Conservation (phyloP, 2,113 vertebrate species). For the Colinus virginianus region DNA sequence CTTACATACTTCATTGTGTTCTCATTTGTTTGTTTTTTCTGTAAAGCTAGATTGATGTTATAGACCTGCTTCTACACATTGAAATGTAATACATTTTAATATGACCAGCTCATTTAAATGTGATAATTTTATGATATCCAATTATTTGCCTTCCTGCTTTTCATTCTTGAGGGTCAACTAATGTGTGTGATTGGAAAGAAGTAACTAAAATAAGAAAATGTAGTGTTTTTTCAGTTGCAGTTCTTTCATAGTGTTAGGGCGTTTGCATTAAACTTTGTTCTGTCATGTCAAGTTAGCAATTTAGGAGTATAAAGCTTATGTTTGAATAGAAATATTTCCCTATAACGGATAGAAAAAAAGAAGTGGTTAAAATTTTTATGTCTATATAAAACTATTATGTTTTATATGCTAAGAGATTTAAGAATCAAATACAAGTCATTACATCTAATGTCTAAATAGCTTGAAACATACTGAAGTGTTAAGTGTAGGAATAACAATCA, state of each 20-base stretch:
- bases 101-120: not conserved
- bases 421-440: not conserved
- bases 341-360: not conserved
- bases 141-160: fast-evolving
- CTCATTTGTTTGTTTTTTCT: not conserved
- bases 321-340: not conserved
- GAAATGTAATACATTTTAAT: not conserved
- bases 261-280: not conserved
- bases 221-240: not conserved
- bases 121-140: not conserved
- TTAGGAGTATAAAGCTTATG: not conserved
- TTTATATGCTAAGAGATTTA: not conserved
- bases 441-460: not conserved
- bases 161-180: not conserved
- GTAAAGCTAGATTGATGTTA: not conserved
- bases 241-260: not conserved
- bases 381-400: not conserved
- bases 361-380: not conserved
- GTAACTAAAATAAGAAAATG: not conserved
- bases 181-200: not conserved
- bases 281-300: not conserved
- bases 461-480: not conserved
- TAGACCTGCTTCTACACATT: not conserved
- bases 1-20: not conserved
- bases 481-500: not conserved